phyloP scores from a whole-genome alignment of 2,888 invertebrate genomes.

The Malachius bipustulatus region DNA sequence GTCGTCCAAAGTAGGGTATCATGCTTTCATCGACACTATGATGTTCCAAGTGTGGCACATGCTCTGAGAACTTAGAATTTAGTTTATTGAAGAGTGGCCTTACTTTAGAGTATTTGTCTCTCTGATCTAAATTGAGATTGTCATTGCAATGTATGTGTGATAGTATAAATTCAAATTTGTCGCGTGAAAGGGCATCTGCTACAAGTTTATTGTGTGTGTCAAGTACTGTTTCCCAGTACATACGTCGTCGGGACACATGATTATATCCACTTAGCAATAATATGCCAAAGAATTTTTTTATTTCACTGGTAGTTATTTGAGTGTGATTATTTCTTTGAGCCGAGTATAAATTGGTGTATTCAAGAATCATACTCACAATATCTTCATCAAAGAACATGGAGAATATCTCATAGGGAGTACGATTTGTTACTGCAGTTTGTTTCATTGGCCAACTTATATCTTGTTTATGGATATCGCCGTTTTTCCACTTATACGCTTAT shows the following conservation, averaged over 20 bases:
- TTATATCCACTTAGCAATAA: constrained; percentile 14
- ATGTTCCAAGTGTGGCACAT: constrained; percentile 22
- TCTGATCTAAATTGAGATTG: constrained; percentile 5
- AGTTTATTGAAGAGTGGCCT: constrained; percentile 20
- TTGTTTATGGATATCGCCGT: too few relatives aligned
- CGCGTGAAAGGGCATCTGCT: constrained; percentile 9
- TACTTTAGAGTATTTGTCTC: constrained; percentile 23
- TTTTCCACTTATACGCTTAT: too few relatives aligned
- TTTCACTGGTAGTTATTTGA: too few relatives aligned
- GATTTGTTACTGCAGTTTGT: too few relatives aligned
- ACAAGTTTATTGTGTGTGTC: constrained; percentile 14
- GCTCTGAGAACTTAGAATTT: constrained; percentile 21
- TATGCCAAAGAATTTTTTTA: too few relatives aligned
- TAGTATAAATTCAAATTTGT: constrained; percentile 9
- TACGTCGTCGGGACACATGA: constrained; percentile 8
- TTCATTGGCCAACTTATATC: too few relatives aligned
- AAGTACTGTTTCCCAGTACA: constrained; percentile 15
- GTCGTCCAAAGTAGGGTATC: constrained; percentile 29
- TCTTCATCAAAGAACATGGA: too few relatives aligned
- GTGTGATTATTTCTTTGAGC: too few relatives aligned
- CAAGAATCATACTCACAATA: too few relatives aligned
- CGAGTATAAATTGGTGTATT: too few relatives aligned
- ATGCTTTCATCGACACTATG: constrained; percentile 28
- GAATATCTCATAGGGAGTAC: too few relatives aligned
- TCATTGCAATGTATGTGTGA: constrained; percentile 6